A percentile compares a stretch with the other conserved stretches of the same genome.
Conservation (phyloP, 2,113 vertebrate genomes). For the Argyrosomus japonicus region DNA sequence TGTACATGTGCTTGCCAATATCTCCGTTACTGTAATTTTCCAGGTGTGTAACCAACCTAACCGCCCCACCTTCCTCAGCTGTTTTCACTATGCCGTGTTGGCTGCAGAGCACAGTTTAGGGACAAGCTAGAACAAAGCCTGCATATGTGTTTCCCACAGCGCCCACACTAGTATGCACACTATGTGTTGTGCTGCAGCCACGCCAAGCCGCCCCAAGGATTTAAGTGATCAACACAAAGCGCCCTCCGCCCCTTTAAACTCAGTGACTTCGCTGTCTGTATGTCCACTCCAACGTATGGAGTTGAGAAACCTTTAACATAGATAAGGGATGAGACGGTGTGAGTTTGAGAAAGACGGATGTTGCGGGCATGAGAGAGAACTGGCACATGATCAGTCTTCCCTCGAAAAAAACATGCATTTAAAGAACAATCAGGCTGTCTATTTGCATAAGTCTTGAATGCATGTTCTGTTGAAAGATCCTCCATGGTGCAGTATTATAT, state of each 20-base stretch:
- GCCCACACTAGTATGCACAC: slow-evolving; percentile 35
- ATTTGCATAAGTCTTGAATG: slow-evolving; percentile 25
- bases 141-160: slow-evolving; percentile 64
- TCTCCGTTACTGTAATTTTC: slow-evolving; percentile 38
- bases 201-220: slow-evolving; percentile 38
- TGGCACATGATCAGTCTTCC: not conserved
- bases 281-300: not conserved
- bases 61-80: slow-evolving; percentile 25
- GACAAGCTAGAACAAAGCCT: slow-evolving; percentile 72
- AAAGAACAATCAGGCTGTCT: slow-evolving; percentile 34
- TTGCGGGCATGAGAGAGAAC: not conserved
- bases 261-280: slow-evolving; percentile 3
- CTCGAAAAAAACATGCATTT: not conserved
- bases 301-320: not conserved
- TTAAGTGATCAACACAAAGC: slow-evolving; percentile 34
- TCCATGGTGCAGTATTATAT: slow-evolving; percentile 20
- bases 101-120: slow-evolving; percentile 29
- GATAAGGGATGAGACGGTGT: not conserved
- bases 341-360: not conserved
- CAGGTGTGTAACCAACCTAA: slow-evolving; percentile 34
- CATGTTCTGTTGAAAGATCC: slow-evolving; percentile 35
- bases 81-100: slow-evolving; percentile 23
- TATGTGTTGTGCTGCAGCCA: slow-evolving; percentile 39
- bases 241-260: slow-evolving; percentile 29
- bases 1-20: not conserved